Evolutionary conservation across 2,113 vertebrate species (phyloP).

Genomic region (Alces alces): DNA sequence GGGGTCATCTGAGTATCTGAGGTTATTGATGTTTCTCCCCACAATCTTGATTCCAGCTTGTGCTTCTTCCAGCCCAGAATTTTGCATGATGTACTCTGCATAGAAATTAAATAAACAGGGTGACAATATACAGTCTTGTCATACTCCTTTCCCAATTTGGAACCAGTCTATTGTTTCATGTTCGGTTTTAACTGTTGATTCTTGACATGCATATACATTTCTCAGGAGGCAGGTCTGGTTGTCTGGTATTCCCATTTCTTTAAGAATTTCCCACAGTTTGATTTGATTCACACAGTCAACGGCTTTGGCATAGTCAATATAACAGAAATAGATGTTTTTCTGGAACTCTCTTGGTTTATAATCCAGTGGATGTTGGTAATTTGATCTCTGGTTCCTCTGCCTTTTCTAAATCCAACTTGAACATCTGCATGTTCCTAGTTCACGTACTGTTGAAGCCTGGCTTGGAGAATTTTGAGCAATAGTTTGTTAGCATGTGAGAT

Average conservation of each 20-base stretch:
- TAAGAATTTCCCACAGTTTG: background rate
- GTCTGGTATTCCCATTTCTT: background rate
- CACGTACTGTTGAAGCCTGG: background rate
- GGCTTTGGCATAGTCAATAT: background rate
- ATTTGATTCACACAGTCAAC: background rate
- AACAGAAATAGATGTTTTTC: background rate
- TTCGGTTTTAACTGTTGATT: background rate
- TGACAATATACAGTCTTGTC: background rate
- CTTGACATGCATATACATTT: background rate
- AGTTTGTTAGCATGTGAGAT: background rate
- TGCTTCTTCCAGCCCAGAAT: background rate
- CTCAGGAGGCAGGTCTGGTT: background rate
- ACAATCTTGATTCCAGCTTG: background rate
- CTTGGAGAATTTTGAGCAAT: background rate
- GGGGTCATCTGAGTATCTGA: background rate
- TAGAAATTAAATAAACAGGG: background rate
- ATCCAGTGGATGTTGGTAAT: background rate
- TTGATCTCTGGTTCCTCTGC: background rate
- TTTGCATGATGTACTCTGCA: background rate
- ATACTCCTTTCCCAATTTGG: background rate
- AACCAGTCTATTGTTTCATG: background rate
- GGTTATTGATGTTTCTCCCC: background rate
- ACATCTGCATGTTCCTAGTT: background rate
- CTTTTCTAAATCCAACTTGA: background rate
- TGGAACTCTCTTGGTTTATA: background rate